phyloP scores from a whole-genome alignment of 2,797 vertebrate species.

The Cyclura pinguis region DNA sequence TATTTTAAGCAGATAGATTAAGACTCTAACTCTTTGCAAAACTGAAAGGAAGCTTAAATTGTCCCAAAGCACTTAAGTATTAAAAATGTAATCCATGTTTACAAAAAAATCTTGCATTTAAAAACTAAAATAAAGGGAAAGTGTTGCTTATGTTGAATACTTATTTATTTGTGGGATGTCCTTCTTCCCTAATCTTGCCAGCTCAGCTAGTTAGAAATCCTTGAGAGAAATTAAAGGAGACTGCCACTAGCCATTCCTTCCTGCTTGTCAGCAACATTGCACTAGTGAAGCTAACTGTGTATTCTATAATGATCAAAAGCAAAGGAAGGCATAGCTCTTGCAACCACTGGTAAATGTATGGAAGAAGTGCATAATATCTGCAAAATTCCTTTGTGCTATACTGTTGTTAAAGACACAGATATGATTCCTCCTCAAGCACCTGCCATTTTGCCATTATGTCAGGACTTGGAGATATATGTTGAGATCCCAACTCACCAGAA shows the following conservation, averaged over 20 bases:
- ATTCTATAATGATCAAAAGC: not conserved
- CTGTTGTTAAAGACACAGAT: not conserved
- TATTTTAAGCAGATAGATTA: slow-evolving; percentile 21
- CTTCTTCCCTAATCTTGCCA: not conserved
- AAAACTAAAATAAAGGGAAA: not conserved
- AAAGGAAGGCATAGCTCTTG: not conserved
- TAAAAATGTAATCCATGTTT: not conserved
- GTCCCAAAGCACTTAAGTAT: not conserved
- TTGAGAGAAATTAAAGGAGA: not conserved
- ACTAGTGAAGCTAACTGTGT: not conserved
- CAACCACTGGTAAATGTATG: not conserved
- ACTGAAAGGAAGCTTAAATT: not conserved
- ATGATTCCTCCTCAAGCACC: not conserved
- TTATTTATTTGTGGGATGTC: not conserved
- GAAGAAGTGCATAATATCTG: not conserved
- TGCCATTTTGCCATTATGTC: too few species aligned
- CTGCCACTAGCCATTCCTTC: not conserved
- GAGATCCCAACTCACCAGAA: too few species aligned
- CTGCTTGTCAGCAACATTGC: not conserved
- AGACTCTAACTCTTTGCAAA: not conserved
- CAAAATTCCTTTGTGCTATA: not conserved
- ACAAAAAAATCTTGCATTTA: not conserved
- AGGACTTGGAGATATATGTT: too few species aligned
- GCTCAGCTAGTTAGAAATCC: not conserved
- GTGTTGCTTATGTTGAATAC: not conserved